Conservation (phyloP, 2,888 invertebrate genomes). For the Lasioglossum villosulum region DNA sequence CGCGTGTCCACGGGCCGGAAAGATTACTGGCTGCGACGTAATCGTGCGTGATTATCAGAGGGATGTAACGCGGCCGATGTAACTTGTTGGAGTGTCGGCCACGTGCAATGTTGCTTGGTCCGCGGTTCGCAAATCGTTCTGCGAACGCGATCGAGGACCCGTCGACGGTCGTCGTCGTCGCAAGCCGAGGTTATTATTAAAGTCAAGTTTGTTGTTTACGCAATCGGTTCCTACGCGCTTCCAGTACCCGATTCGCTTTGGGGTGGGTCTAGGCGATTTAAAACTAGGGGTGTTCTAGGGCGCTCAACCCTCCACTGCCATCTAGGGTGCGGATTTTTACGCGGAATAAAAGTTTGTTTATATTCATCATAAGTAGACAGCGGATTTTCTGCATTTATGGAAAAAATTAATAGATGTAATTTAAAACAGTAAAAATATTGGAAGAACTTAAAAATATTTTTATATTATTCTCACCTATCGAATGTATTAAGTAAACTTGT, state of each 20-base stretch:
- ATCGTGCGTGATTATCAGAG: conserved; percentile 26
- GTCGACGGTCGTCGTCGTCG: background rate
- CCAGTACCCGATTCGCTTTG: background rate
- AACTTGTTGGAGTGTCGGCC: conserved; percentile 58
- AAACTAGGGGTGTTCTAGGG: background rate
- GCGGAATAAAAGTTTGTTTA: background rate
- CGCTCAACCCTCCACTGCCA: background rate
- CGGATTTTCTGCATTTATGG: too few relatives aligned
- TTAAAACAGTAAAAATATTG: too few relatives aligned
- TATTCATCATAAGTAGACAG: too few relatives aligned
- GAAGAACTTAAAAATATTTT: too few relatives aligned
- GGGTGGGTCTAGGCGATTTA: too few relatives aligned
- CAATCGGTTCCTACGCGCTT: background rate
- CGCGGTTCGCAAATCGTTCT: background rate
- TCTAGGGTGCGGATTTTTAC: background rate
- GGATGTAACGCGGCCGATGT: conserved; percentile 37
- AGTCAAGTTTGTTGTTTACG: background rate
- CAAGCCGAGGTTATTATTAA: conserved; percentile 17
- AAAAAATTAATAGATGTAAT: too few relatives aligned
- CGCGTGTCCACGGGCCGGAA: conserved; percentile 37
- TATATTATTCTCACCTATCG: too few relatives aligned
- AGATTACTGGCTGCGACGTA: conserved; percentile 22
- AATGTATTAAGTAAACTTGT: too few relatives aligned
- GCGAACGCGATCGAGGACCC: background rate
- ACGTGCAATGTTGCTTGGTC: conserved; percentile 53